Percentiles rank a stretch among this genome's conserved stretches.
These are phyloP conservation scores for Philonicus albiceps DNA, from an alignment of 2,888 invertebrate genomes.

Conservation along the genomic window DNA sequence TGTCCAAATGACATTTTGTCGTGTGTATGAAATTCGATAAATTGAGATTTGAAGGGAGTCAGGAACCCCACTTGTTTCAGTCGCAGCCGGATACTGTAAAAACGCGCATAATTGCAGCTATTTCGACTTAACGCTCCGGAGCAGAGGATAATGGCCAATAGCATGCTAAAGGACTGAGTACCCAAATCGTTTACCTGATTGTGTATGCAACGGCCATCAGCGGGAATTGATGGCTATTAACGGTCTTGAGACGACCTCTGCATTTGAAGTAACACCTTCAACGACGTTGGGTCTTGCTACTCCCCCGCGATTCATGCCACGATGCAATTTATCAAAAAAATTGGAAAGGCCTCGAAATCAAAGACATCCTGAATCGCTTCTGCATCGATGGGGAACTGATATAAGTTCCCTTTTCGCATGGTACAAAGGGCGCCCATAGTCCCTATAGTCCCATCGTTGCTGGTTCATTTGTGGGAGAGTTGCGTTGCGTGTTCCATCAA, in stretches of 20 bases:
- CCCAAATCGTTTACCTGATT: background rate
- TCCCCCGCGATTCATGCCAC: background rate
- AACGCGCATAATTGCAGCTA: background rate
- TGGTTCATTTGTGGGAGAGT: conserved; percentile 39
- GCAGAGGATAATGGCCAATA: background rate
- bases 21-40: background rate
- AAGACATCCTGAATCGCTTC: background rate
- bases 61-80: background rate
- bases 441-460: background rate
- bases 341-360: background rate
- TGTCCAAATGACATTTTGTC: background rate
- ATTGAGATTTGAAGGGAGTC: background rate
- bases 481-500: conserved; percentile 47
- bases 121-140: background rate
- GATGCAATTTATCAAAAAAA: conserved; percentile 34
- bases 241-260: background rate
- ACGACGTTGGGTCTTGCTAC: background rate
- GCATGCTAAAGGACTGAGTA: background rate
- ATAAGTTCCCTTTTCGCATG: background rate
- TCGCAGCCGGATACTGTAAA: background rate
- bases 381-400: background rate
- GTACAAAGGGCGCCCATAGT: background rate
- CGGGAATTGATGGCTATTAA: conserved; percentile 19
- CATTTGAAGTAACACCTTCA: background rate
- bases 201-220: background rate